Evolutionary conservation across 2,113 vertebrate species (phyloP).

Genomic region (Redunca redunca): DNA sequence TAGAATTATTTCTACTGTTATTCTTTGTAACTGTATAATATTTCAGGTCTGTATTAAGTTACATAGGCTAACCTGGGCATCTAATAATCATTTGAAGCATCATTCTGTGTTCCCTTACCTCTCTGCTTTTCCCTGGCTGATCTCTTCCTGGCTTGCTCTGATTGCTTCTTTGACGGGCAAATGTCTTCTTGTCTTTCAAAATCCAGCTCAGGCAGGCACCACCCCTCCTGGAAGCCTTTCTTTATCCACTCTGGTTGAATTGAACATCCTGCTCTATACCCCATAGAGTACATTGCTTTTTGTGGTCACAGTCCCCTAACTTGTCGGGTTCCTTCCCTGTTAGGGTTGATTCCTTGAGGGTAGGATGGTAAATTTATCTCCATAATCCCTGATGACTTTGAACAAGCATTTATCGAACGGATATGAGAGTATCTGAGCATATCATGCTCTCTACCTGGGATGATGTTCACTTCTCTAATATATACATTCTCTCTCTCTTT

Average conservation of each 20-base stretch:
- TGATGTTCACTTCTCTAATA: background rate
- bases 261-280: background rate
- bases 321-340: background rate
- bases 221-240: background rate
- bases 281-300: background rate
- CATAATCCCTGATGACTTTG: background rate
- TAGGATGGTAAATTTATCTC: background rate
- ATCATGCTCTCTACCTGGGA: background rate
- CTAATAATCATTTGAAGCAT: background rate
- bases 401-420: background rate
- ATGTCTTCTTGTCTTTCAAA: background rate
- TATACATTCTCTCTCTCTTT: background rate
- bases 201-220: background rate
- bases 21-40: background rate
- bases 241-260: background rate
- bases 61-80: background rate
- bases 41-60: background rate
- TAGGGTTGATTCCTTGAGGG: background rate
- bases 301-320: background rate
- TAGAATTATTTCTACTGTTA: background rate
- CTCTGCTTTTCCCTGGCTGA: background rate
- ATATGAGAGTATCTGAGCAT: background rate
- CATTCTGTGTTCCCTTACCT: fast-evolving
- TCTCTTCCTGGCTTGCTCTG: background rate
- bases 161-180: background rate